Evolutionary conservation across 2,113 vertebrate genomes (phyloP).

Genomic region (Boulengeromyrus knoepffleri): DNA sequence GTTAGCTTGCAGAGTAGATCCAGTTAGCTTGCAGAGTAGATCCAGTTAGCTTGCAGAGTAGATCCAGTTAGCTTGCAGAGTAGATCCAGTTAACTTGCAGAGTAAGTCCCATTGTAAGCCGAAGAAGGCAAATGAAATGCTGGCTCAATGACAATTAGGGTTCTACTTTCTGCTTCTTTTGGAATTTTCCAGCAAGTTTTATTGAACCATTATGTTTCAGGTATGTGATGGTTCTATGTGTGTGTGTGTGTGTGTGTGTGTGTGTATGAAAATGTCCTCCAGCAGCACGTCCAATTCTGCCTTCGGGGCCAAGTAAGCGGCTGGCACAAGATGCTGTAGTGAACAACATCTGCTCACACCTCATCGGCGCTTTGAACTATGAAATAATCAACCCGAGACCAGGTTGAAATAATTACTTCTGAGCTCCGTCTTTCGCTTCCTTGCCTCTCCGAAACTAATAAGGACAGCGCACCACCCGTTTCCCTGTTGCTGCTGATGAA

Average conservation of each 20-base stretch:
- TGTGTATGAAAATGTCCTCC: neutral
- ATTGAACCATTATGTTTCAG: neutral
- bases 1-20: neutral
- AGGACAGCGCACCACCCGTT: neutral
- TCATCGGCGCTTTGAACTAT: conserved; percentile 2
- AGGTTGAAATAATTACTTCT: conserved; percentile 6
- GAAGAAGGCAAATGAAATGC: neutral
- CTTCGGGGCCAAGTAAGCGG: neutral
- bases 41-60: neutral
- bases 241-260: neutral
- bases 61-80: neutral
- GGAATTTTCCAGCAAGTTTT: neutral
- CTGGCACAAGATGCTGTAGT: neutral
- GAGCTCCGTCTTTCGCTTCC: neutral
- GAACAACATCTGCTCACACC: conserved; percentile 10
- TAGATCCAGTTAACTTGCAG: neutral
- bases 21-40: neutral
- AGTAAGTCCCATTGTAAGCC: neutral
- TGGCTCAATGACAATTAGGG: neutral
- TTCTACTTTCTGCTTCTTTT: neutral
- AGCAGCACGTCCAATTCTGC: neutral
- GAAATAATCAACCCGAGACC: neutral
- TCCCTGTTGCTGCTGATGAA: neutral
- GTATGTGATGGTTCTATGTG: neutral
- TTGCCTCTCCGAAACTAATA: conserved; percentile 1